Conservation (phyloP, 37 sponge, comb jelly and placozoan species). For the Beroe forskalii region DNA sequence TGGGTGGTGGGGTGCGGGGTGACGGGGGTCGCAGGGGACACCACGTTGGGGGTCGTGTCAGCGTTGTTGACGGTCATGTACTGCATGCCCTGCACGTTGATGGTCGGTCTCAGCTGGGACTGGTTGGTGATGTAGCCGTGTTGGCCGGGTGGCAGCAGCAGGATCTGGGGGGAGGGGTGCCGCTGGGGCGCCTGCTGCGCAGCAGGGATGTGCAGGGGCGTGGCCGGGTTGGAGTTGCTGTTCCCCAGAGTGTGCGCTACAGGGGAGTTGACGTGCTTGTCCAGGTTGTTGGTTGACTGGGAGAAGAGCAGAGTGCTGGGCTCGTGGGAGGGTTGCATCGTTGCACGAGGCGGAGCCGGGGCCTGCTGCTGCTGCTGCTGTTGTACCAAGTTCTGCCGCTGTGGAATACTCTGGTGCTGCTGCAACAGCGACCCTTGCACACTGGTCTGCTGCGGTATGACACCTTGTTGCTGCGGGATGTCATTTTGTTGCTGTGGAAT, state of each 20-base stretch:
- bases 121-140: slow-evolving; percentile 53
- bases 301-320: neutral
- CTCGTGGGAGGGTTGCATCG: neutral
- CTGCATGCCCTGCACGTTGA: slow-evolving; percentile 38
- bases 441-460: slow-evolving; percentile 18
- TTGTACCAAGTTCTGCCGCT: slow-evolving; percentile 19
- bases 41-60: neutral
- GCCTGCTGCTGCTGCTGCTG: neutral
- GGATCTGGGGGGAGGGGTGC: slow-evolving; percentile 34
- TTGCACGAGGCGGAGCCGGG: neutral
- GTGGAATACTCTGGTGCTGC: neutral
- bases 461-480: neutral
- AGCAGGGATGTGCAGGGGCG: slow-evolving; percentile 11
- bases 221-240: slow-evolving; percentile 5
- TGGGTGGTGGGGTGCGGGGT: slow-evolving; percentile 54
- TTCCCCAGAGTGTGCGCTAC: neutral
- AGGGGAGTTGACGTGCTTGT: slow-evolving; percentile 43
- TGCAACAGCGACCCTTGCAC: neutral
- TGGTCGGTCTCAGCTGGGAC: slow-evolving; percentile 16
- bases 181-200: neutral
- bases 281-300: neutral
- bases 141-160: slow-evolving; percentile 26
- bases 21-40: slow-evolving; percentile 2
- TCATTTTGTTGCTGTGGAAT: neutral
- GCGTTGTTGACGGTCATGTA: slow-evolving; percentile 37